phyloP scores from a whole-genome alignment of 2,797 vertebrate species.

The Silurus aristotelis region DNA sequence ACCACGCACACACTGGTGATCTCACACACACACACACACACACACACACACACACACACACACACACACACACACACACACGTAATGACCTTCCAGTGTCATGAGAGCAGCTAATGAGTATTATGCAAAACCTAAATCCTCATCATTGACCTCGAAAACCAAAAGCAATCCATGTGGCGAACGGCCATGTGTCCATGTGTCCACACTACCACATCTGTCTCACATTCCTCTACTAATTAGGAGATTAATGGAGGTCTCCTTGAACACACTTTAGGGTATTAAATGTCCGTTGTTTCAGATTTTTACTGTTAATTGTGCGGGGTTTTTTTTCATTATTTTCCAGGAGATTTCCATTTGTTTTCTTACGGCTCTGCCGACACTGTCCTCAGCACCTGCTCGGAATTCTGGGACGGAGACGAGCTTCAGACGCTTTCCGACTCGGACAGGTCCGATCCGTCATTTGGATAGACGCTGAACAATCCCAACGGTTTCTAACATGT shows the following conservation, averaged over 20 bases:
- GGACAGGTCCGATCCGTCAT: slow-evolving; percentile 42
- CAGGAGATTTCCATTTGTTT: slow-evolving; percentile 50
- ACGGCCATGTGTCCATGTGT: too few species aligned
- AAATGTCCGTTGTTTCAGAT: background rate
- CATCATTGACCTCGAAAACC: too few species aligned
- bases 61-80: background rate
- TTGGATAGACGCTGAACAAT: background rate
- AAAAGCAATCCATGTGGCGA: background rate
- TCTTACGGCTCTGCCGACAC: slow-evolving; percentile 56
- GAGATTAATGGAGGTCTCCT: background rate
- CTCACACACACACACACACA: background rate
- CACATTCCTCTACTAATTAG: background rate
- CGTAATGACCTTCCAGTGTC: background rate
- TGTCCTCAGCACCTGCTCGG: slow-evolving; percentile 44
- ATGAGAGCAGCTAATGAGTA: background rate
- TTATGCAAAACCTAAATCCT: background rate
- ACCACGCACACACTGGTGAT: slow-evolving; percentile 42
- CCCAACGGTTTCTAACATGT: background rate
- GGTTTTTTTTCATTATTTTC: background rate
- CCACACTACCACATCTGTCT: background rate
- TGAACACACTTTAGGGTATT: background rate
- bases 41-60: background rate
- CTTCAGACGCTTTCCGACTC: slow-evolving; percentile 46
- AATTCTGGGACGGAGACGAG: slow-evolving; percentile 56
- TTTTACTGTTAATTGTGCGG: background rate